These are phyloP conservation scores for Takifugu bimaculatus DNA, from an alignment of 2,113 vertebrate genomes.

Conservation along the genomic window DNA sequence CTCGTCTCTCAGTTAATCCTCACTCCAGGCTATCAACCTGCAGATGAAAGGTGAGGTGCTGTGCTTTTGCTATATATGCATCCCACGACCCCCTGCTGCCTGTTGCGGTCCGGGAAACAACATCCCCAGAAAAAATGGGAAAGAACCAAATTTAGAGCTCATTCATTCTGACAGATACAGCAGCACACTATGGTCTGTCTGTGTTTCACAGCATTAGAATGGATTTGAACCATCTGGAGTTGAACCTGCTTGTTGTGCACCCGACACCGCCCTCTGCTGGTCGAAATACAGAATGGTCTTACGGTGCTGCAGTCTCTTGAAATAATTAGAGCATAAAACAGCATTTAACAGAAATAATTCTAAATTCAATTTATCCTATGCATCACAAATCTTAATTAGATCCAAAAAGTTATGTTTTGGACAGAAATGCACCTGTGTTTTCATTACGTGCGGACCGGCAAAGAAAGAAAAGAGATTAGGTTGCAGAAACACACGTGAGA, in stretches of 20 bases:
- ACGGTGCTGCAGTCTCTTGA: background rate
- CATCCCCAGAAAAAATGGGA: conserved; percentile 8
- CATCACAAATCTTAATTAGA: background rate
- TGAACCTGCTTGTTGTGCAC: background rate
- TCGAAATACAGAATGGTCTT: conserved; percentile 11
- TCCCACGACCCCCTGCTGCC: conserved; percentile 36
- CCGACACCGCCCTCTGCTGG: conserved; percentile 71
- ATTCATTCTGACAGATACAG: conserved; percentile 21
- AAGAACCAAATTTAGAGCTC: conserved; percentile 30
- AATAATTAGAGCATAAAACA: no score
- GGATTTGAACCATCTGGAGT: background rate
- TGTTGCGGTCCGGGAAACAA: conserved; percentile 48
- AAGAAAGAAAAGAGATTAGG: conserved; percentile 27
- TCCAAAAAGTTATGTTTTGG: conserved; percentile 1
- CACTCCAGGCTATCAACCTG: conserved; percentile 52
- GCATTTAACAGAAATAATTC: no score
- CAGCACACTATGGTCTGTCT: conserved; percentile 23
- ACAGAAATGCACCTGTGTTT: conserved; percentile 11
- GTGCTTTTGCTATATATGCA: conserved; percentile 44
- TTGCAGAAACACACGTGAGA: conserved; percentile 17
- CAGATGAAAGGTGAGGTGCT: conserved; percentile 65
- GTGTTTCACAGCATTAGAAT: conserved; percentile 31
- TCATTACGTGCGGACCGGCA: background rate
- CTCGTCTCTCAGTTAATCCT: conserved; percentile 55
- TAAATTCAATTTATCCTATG: background rate